Conservation (phyloP, 2,113 vertebrate genomes). For the Todiramphus chloris region DNA sequence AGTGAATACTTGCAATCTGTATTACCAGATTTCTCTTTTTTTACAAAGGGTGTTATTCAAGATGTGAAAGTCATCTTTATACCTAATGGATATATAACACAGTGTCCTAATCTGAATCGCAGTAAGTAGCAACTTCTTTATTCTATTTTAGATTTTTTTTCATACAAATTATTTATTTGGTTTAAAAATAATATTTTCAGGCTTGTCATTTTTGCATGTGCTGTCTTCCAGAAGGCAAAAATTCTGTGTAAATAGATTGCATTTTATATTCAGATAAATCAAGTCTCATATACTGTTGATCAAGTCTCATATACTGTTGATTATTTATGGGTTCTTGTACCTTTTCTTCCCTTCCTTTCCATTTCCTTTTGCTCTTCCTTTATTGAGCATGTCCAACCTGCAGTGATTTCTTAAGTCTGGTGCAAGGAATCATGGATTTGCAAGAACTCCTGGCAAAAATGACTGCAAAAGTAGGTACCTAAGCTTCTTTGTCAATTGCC, state of each 20-base stretch:
- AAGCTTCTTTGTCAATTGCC: background rate
- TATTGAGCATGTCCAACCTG: constrained; percentile 95
- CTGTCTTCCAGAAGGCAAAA: background rate
- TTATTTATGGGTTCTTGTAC: constrained; percentile 33
- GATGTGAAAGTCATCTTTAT: constrained; percentile 92
- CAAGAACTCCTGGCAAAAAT: constrained; percentile 97
- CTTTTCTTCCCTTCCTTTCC: background rate
- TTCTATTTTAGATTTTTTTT: background rate
- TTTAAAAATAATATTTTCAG: background rate
- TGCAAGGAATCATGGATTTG: constrained; percentile 99
- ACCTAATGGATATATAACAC: constrained; percentile 91
- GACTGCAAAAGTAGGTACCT: constrained; percentile 91
- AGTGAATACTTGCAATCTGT: background rate
- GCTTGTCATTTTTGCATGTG: background rate
- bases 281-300: background rate
- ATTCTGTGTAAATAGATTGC: background rate
- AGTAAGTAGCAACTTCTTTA: constrained; percentile 83
- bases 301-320: background rate
- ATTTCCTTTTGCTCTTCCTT: constrained; percentile 57
- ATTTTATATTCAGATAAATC: background rate
- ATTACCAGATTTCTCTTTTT: constrained; percentile 66
- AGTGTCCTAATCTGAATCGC: constrained; percentile 97
- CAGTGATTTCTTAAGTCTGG: constrained; percentile 97
- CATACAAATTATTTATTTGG: background rate
- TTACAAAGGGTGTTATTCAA: constrained; percentile 89